Evolutionary conservation across 2,113 vertebrate species (phyloP).

Genomic region (Danionella cerebrum): DNA sequence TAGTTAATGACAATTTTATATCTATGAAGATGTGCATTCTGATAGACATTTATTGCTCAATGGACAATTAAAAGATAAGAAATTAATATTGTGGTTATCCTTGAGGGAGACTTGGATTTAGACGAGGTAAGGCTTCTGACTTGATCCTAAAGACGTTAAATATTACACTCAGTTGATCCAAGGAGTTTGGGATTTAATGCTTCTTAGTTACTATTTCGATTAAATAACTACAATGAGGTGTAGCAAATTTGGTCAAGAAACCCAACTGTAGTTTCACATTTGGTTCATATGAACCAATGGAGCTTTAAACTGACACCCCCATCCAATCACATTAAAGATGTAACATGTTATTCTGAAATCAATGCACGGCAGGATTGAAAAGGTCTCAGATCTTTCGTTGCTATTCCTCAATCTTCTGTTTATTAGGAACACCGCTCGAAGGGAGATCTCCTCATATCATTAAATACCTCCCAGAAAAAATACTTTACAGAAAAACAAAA

Average conservation of each 20-base stretch:
- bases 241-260: too few relatives aligned
- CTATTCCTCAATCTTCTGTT: neutral
- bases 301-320: too few relatives aligned
- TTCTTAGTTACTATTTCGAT: too few relatives aligned
- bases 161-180: slow-evolving; percentile 53
- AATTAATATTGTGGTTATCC: neutral
- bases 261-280: too few relatives aligned
- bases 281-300: too few relatives aligned
- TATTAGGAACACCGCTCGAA: neutral
- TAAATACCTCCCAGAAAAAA: neutral
- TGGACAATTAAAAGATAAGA: neutral
- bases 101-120: neutral
- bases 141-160: slow-evolving; percentile 43
- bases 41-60: neutral
- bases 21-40: too few relatives aligned
- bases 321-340: too few relatives aligned
- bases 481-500: neutral
- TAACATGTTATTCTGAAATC: neutral
- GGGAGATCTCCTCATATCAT: neutral
- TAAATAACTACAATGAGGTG: too few relatives aligned
- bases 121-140: neutral
- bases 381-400: neutral
- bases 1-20: too few relatives aligned
- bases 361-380: neutral
- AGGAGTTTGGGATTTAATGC: too few relatives aligned